Evolutionary conservation across 2,113 vertebrate species (phyloP), one percentile per base, ranked within the genome.

Genomic region (Cnemophilus loriae): DNA sequence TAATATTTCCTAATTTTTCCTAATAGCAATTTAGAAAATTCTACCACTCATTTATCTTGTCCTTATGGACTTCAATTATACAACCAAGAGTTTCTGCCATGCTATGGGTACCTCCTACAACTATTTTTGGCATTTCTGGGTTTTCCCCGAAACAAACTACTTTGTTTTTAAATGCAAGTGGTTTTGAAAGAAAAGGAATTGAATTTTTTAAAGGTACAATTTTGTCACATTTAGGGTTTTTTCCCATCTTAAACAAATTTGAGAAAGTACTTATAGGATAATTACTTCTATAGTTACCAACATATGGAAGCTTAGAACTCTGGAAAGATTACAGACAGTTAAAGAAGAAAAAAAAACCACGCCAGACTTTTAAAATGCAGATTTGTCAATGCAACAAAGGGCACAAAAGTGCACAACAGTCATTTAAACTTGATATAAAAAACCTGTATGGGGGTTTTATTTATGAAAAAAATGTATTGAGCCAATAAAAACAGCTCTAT

Each of bases 361-460:
- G 9, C 4, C 14, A 24, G 10, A 46, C 50, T 78, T 73, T 84
- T 39, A 86, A 92, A 95, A 59, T 28, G 53, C 37, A 89, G 41
- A 56, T 87, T 83, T 42, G 7, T 50, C 74, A 75, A 87, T 56
- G n/a, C 73, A 95, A 80, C 69, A 84, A 87, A 87, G 26, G 81
- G 14, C 44, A 90, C 7, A 41, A 27, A 86, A 90, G 24, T 89
- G 28, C 24, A 6, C 35, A 76, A 56, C 7, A 78, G 52, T 67
- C n/a, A 63, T 87, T 95, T 80, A 80, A 56, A 92, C 44, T 83
- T 73, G 26, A 59, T 59, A 80, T 81, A 39, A 93, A 97, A 84
- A 82, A 75, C 41, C 35, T 84, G 24, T 84, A 71, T 82, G 46
- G 16, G 20, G 8, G 60, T 87, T 32, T 65, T 84, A 67, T 95